Evolutionary conservation across 1,140 invertebrate genomes (phyloP), one percentile per base, ranked within the genome.

Genomic region (Zaprionus africanus): DNA sequence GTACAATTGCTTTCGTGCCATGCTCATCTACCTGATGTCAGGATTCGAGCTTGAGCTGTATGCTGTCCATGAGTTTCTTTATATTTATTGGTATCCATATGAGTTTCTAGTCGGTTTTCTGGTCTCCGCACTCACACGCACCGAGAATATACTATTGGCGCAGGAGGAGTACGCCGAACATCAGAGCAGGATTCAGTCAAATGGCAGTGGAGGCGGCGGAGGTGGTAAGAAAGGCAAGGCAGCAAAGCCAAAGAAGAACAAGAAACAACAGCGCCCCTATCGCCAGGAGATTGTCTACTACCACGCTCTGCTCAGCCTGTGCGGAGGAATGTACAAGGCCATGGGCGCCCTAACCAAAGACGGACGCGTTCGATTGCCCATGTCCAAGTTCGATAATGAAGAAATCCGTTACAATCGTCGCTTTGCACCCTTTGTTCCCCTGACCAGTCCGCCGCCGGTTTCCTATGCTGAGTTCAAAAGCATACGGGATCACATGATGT

Each of bases 21-120:
- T 99, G 98, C 97, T 98, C 67, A 96, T 98, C 92, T 99, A 98
- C 93, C 94, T 99, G 24, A 94, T 99, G 67, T 97, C 97, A 60
- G 98, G 98, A 0, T 98, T 99, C 85, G 98, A 99, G 91, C 93
- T 99, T 17, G 98, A 99, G 92, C 93, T 99, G 0, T 99, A 99
- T 94, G 97, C 97, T 49, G 95, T 96, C n/a, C 98, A 99, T 92
- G 98, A 99, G 94, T 99, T 98, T 93, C 96, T 98, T 83, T 99
- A 98, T 90, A 96, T 99, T 76, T 99, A 96, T 94, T 98, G 98
- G 98, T 99, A 99, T 93, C 93, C 99, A 26, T 98, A 98, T 93
- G 98, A 99, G 93, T 98, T 98, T 93, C 93, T 99, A 4, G 99
- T 98, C 92, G 97, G 97, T 11, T 99, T 98, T 97, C 93, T 99